phyloP scores from a whole-genome alignment of 1,140 invertebrate species.

The Aphelinus certus region DNA sequence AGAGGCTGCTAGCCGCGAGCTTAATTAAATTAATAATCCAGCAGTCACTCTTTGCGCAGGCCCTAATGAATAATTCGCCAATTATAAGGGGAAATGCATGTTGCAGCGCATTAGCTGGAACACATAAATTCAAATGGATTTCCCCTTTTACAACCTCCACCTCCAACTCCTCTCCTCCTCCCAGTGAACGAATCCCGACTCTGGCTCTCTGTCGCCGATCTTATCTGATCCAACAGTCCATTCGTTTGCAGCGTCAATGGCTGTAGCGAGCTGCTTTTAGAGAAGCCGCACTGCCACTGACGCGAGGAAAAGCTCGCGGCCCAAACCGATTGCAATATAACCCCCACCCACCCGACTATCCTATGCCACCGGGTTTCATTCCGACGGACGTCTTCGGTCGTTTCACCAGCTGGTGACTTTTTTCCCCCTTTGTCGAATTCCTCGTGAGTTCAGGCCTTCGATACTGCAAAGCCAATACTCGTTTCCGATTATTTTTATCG shows the following conservation, averaged over 20 bases:
- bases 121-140: constrained; percentile 13
- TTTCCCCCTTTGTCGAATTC: no score
- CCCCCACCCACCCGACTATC: no score
- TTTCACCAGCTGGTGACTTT: no score
- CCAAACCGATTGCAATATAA: no score
- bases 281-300: no score
- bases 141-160: background rate
- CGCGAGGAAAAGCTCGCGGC: no score
- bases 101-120: background rate
- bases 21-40: constrained; percentile 25
- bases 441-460: no score
- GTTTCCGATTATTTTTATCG: no score
- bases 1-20: background rate
- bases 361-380: no score
- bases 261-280: background rate
- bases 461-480: no score
- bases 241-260: constrained; percentile 10
- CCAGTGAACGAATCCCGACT: background rate
- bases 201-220: background rate
- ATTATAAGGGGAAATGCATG: constrained; percentile 9
- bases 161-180: background rate
- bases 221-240: constrained; percentile 21
- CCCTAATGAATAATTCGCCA: constrained; percentile 14
- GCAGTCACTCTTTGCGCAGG: background rate
- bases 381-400: no score